These are phyloP conservation scores for Musca vetustissima DNA, from an alignment of 1,140 invertebrate genomes.

Conservation along the genomic window DNA sequence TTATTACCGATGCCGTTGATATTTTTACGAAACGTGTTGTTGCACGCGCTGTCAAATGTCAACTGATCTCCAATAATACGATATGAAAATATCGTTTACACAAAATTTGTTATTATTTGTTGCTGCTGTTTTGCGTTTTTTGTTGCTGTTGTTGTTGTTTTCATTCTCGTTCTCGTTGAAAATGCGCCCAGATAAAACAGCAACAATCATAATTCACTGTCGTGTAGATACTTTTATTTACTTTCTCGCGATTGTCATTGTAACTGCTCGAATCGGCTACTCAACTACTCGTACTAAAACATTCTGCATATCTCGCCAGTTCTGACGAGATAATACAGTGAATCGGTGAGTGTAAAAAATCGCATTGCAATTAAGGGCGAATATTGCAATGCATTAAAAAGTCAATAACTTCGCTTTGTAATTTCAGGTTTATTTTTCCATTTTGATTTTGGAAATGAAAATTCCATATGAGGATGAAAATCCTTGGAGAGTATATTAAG, in stretches of 20 bases:
- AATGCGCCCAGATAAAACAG: slow-evolving; percentile 8
- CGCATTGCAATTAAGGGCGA: too few species aligned
- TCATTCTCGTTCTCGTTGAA: not conserved
- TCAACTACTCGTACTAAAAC: not conserved
- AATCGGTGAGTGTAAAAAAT: too few species aligned
- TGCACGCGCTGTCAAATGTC: slow-evolving; percentile 54
- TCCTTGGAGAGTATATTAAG: too few species aligned
- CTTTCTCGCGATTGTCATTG: not conserved
- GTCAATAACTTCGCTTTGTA: too few species aligned
- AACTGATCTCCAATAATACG: slow-evolving; percentile 48
- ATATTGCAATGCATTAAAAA: too few species aligned
- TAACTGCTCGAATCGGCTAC: not conserved
- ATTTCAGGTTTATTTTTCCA: too few species aligned
- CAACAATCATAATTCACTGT: slow-evolving; percentile 5
- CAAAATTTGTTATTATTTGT: too few species aligned
- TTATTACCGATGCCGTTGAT: slow-evolving; percentile 7
- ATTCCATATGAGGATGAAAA: too few species aligned
- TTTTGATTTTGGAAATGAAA: too few species aligned
- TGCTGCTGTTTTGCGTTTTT: not conserved
- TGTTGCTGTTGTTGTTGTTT: not conserved
- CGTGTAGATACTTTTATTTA: slow-evolving; percentile 20
- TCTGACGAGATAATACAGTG: too few species aligned
- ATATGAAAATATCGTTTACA: slow-evolving; percentile 25
- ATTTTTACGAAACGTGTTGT: slow-evolving; percentile 38
- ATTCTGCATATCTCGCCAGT: too few species aligned